Base-by-base conservation (phyloP, 2,797 vertebrate genomes). In the Denticeps clupeoides region DNA sequence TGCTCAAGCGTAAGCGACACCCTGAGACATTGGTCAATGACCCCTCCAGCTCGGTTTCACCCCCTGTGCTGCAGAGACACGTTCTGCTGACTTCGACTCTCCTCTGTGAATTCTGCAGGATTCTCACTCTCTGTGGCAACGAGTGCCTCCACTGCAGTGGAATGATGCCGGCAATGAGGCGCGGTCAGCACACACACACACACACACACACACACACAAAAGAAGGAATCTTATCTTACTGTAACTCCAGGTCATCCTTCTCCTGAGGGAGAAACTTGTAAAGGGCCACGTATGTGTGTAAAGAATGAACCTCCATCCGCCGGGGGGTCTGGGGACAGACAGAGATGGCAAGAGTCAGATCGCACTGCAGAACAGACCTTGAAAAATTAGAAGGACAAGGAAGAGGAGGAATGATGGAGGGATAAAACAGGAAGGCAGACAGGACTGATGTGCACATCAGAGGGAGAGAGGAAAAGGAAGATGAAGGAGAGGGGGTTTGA, bases 181-280 rank as follows among this genome's bases (percentile, higher is more conserved):
- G 12, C 5, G 7, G 7, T 6, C 4, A 15, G 13, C n/a, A 8
- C 5, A 12, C n/a, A 12, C 4, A 33, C 7, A 10, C 12, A 13
- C 2, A 31, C 12, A 11, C 15, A 11, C n/a, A 6, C 25, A 7
- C 24, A n/a, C 3, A 26, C 24, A n/a, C 5, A 16, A 12, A 25
- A 2, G 23, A 6, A 7, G 10, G 25, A 4, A 43, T 26, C 27
- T 11, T 29, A 74, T n/a, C 82, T 83, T 56, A 85, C 83, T 83
- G 82, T 23, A 84, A 62, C 15, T 78, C 80, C 55, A 86, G 62
- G 57, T 86, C 82, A 0, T 83, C 81, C 55, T 68, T 74, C 59
- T 86, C 83, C 49, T 84, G 83, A 18, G 82, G 83, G 60, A 84
- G 60, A 48, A 86, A 86, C 65, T 82, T 84, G 73, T 82, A 86